Base-by-base conservation (phyloP, 2,888 invertebrate species). In the Metalampra italica region DNA sequence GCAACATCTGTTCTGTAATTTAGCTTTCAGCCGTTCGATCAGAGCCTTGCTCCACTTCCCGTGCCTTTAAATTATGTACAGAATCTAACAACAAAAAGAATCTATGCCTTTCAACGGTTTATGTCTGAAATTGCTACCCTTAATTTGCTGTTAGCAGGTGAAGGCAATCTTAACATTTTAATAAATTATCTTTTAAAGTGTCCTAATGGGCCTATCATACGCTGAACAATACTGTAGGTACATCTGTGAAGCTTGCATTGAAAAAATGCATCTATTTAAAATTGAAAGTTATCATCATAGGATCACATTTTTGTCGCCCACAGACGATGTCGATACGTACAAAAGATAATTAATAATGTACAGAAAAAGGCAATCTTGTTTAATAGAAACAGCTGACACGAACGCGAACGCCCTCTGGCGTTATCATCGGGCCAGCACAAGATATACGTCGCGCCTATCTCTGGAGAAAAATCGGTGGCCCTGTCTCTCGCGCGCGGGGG, bases 401-500 rank as follows among this genome's bases (percentile, higher is more conserved):
- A 29, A 12, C n/a, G 22, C 29, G 34, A 29, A 12, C n/a, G 22
- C 30, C 42, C 29, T 9, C 34, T 29, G 15, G 43, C 43, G 43
- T 45, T 45, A 45, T 45, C 37, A 37, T 8, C 8, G 14, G 8
- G 5, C 14, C 14, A 39, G 14, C 36, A 37, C 34, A 65, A 74
- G 74, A 74, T 72, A 71, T 69, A 74, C 71, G 72, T 57, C 53
- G 51, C 22, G 61, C 68, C 71, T 79, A 78, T 80, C 80, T 75
- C 70, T 55, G 55, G 74, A 78, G 80, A 79, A 78, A 81, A 81
- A 82, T 81, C 73, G 75, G 69, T 59, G 70, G 66, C 55, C 68
- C 62, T 70, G 72, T 75, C 74, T 68, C 66, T 59, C 54, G 60
- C 64, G 64, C 76, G 68, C 73, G 63, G 57, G 64, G 75, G 72